Percentiles rank a stretch among this genome's conserved stretches.
Evolutionary conservation across 64 coral and sea anemone genomes (phyloP).

Genomic region (Actinia equina): DNA sequence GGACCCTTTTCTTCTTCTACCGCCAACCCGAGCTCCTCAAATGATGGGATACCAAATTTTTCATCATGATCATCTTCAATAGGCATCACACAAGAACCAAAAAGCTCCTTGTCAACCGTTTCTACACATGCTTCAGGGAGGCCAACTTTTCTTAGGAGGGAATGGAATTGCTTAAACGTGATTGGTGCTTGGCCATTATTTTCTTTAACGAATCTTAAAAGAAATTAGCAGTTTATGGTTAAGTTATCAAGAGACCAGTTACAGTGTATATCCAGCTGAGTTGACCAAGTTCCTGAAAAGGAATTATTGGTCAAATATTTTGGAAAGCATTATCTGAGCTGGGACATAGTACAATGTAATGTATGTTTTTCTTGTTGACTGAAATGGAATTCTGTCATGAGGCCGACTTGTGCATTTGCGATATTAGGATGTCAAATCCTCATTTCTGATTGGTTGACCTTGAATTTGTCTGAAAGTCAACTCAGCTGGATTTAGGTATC

Average conservation of each 20-base stretch:
- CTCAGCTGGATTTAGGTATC: too few relatives aligned
- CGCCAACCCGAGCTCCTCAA: slow-evolving; percentile 27
- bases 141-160: slow-evolving; percentile 29
- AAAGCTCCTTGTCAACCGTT: slow-evolving; percentile 46
- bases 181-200: slow-evolving; percentile 20
- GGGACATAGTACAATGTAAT: too few relatives aligned
- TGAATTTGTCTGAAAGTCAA: too few relatives aligned
- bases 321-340: too few relatives aligned
- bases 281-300: too few relatives aligned
- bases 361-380: too few relatives aligned
- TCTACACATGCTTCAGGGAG: slow-evolving; percentile 58
- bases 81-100: slow-evolving; percentile 62
- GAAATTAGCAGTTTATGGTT: background rate
- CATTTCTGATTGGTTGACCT: too few relatives aligned
- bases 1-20: slow-evolving; percentile 19
- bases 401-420: too few relatives aligned
- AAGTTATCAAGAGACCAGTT: background rate
- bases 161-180: slow-evolving; percentile 69
- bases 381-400: too few relatives aligned
- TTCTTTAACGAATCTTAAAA: background rate
- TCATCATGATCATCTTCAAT: slow-evolving; percentile 57
- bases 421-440: too few relatives aligned
- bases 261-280: background rate
- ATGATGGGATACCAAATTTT: slow-evolving; percentile 51
- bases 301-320: too few relatives aligned